Conservation (phyloP, 2,888 invertebrate species). For the Microplitis deprimator region DNA sequence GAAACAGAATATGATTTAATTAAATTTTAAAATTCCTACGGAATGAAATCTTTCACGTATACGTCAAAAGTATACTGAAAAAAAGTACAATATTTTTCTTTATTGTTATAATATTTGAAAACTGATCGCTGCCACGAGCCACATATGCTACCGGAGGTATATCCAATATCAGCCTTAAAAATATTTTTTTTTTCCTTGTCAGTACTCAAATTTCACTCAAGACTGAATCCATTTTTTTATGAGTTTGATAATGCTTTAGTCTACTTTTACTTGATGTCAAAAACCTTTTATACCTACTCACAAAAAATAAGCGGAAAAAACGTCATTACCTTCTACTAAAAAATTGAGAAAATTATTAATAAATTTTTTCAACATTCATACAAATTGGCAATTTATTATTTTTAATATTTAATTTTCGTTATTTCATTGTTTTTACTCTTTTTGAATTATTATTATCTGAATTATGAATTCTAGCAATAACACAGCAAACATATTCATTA, state of each 20-base stretch:
- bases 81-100: neutral
- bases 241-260: neutral
- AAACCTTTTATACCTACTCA: neutral
- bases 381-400: neutral
- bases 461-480: neutral
- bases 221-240: neutral
- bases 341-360: neutral
- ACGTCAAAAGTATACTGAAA: too few relatives aligned
- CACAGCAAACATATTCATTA: neutral
- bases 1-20: too few relatives aligned
- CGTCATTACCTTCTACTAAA: neutral
- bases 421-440: neutral
- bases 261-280: slow-evolving; percentile 1
- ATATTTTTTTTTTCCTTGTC: neutral
- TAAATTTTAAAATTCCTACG: too few relatives aligned
- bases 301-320: neutral
- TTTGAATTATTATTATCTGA: neutral
- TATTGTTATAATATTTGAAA: slow-evolving; percentile 36
- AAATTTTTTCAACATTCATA: neutral
- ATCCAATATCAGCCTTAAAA: slow-evolving; percentile 25
- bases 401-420: neutral
- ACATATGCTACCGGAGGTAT: slow-evolving; percentile 20
- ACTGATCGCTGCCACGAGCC: slow-evolving; percentile 41
- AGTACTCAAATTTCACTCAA: slow-evolving; percentile 14
- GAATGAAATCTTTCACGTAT: too few relatives aligned